phyloP scores from a whole-genome alignment of 2,113 vertebrate species.

The Synodontis membranacea region DNA sequence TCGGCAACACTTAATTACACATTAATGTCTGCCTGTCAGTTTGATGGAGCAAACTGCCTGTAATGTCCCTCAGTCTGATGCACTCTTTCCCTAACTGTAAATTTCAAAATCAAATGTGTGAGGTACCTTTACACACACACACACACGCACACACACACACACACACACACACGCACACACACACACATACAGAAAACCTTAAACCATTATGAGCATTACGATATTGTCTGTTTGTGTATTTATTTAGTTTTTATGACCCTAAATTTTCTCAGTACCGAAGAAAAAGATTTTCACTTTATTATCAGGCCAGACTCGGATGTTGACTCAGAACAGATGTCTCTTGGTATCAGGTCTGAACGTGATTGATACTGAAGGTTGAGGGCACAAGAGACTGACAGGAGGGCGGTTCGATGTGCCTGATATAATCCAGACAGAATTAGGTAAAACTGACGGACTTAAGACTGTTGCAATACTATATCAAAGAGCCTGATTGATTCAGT shows the following conservation, averaged over 20 bases:
- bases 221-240: not conserved
- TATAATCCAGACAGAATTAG: slow-evolving; percentile 4
- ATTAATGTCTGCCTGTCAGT: slow-evolving; percentile 20
- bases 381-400: not conserved
- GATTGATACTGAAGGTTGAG: slow-evolving; percentile 22
- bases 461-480: slow-evolving; percentile 48
- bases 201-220: not conserved
- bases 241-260: not conserved
- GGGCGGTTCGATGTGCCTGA: slow-evolving; percentile 20
- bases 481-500: slow-evolving; percentile 50
- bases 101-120: slow-evolving; percentile 13
- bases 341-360: slow-evolving; percentile 12
- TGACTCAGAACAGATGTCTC: slow-evolving; percentile 9
- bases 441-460: slow-evolving; percentile 41
- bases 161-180: not conserved
- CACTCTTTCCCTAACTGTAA: not conserved
- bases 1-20: slow-evolving; percentile 2
- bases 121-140: not conserved
- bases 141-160: not conserved
- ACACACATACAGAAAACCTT: not conserved
- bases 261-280: not conserved
- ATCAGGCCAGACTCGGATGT: not conserved
- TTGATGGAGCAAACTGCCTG: not conserved
- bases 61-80: slow-evolving; percentile 6
- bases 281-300: not conserved